Evolutionary conservation across 2,797 vertebrate species (phyloP).

Genomic region (Arctocebus calabarensis): DNA sequence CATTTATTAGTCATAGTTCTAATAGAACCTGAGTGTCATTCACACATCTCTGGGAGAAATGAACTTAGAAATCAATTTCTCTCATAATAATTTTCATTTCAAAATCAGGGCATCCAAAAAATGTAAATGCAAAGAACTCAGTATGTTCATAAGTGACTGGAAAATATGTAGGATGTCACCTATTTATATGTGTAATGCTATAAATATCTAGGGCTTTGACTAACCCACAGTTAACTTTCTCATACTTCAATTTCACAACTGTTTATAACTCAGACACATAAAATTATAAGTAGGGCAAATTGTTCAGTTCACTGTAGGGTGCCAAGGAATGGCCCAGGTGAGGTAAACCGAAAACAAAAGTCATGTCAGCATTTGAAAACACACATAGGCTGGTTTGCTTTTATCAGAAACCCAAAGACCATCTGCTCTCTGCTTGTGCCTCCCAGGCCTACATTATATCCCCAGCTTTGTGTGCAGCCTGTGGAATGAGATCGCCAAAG

Average conservation of each 20-base stretch:
- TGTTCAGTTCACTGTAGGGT: neutral
- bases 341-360: neutral
- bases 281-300: neutral
- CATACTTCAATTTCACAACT: neutral
- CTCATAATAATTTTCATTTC: neutral
- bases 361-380: neutral
- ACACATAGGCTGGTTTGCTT: neutral
- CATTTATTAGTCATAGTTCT: neutral
- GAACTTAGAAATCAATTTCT: neutral
- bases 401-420: neutral
- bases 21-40: neutral
- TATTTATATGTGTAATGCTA: neutral
- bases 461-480: conserved; percentile 7
- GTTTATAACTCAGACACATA: neutral
- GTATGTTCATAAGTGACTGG: neutral
- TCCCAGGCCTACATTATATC: neutral
- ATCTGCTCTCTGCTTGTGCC: neutral
- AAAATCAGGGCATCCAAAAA: neutral
- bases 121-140: neutral
- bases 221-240: neutral
- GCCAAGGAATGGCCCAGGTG: neutral
- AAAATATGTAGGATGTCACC: neutral
- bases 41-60: neutral
- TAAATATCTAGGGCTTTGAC: neutral
- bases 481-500: conserved; percentile 32